Percentiles rank a stretch among this genome's conserved stretches.
Conservation (phyloP, 2,797 vertebrate genomes). For the Anableps anableps region DNA sequence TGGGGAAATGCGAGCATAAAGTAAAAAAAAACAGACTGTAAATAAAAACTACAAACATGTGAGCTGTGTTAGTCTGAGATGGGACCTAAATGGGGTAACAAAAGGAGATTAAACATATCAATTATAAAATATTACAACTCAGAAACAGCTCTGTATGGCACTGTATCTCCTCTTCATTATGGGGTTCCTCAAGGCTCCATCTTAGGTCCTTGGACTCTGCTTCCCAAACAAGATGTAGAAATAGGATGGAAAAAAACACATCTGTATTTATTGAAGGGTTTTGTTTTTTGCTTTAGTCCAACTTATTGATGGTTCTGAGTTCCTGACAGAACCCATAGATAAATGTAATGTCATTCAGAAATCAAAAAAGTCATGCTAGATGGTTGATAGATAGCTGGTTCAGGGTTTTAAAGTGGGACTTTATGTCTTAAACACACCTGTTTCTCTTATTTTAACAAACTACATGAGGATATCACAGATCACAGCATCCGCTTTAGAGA, state of each 20-base stretch:
- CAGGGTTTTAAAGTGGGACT: background rate
- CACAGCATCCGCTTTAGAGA: background rate
- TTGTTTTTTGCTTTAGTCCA: background rate
- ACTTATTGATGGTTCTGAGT: background rate
- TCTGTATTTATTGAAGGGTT: background rate
- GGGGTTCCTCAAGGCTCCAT: background rate
- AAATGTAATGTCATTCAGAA: background rate
- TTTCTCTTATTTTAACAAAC: background rate
- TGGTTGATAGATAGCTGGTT: background rate
- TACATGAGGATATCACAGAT: background rate
- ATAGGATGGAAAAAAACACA: background rate
- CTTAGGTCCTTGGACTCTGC: background rate
- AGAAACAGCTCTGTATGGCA: background rate
- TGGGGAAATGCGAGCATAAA: background rate
- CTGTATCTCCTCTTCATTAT: background rate
- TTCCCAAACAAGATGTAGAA: background rate
- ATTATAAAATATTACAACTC: background rate
- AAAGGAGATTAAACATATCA: slow-evolving; percentile 30
- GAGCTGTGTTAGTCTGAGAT: slow-evolving; percentile 6
- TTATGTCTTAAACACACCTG: background rate
- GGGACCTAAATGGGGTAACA: slow-evolving; percentile 7
- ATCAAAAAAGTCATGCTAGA: background rate
- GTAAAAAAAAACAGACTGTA: background rate
- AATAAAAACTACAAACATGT: background rate
- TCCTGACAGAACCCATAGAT: background rate